Conservation (phyloP, 1,140 invertebrate species). For the Drosophila baimaii region DNA sequence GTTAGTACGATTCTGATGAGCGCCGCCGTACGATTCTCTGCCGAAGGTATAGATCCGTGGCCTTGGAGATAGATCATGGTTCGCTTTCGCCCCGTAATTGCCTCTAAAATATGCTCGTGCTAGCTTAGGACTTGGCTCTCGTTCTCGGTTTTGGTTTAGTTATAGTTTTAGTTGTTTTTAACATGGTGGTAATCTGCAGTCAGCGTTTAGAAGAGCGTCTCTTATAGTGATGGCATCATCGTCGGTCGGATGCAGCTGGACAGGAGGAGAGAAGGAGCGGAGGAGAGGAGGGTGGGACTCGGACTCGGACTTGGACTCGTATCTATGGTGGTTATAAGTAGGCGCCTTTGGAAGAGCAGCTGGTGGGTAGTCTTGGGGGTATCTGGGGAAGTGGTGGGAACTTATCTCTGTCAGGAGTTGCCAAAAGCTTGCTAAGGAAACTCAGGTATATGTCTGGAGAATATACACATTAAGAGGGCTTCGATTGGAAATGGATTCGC, state of each 20-base stretch:
- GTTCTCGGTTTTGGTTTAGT: constrained; percentile 37
- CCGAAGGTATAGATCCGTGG: constrained; percentile 22
- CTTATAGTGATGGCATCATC: constrained; percentile 78
- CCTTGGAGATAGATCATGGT: constrained; percentile 41
- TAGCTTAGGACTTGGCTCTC: constrained; percentile 53
- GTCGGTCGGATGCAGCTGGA: constrained; percentile 37
- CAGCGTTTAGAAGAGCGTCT: constrained; percentile 82
- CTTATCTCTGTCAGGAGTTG: too few relatives aligned
- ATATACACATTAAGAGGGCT: not conserved
- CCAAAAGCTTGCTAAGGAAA: constrained; percentile 30
- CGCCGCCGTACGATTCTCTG: constrained; percentile 23
- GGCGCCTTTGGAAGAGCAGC: constrained; percentile 70
- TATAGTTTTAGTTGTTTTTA: constrained; percentile 60
- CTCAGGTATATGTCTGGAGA: not conserved
- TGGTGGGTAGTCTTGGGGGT: constrained; percentile 68
- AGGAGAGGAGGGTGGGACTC: constrained; percentile 15
- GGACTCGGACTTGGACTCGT: too few relatives aligned
- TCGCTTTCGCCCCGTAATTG: constrained; percentile 28
- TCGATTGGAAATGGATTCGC: constrained; percentile 14
- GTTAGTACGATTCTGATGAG: constrained; percentile 60
- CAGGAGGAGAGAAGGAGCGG: not conserved
- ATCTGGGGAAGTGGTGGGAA: constrained; percentile 14
- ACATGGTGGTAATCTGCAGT: constrained; percentile 84
- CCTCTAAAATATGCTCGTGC: constrained; percentile 59
- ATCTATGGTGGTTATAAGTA: constrained; percentile 25